A percentile compares a stretch with the other conserved stretches of the same genome.
Conservation (phyloP, 2,797 vertebrate species). For the Muraenolepis orangiensis region DNA sequence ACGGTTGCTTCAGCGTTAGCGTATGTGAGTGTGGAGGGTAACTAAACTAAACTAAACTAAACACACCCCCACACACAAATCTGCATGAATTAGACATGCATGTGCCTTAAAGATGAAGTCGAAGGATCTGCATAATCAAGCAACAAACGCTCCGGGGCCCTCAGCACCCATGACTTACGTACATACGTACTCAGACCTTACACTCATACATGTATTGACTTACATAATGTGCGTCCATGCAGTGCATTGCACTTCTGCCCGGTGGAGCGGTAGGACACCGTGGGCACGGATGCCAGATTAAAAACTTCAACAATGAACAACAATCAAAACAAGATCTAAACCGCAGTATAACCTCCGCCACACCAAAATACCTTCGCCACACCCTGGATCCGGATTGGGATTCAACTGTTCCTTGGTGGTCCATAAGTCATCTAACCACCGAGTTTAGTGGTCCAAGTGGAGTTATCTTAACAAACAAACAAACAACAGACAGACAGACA, state of each 20-base stretch:
- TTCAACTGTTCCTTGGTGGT: too few relatives aligned
- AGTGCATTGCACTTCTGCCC: not conserved
- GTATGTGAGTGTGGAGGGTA: not conserved
- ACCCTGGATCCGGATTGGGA: too few relatives aligned
- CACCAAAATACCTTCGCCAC: too few relatives aligned
- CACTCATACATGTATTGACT: not conserved
- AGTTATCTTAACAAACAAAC: too few relatives aligned
- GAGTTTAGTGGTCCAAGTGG: too few relatives aligned
- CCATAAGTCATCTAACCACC: too few relatives aligned
- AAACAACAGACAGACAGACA: too few relatives aligned
- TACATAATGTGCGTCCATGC: not conserved
- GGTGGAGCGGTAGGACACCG: not conserved
- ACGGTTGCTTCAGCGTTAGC: not conserved
- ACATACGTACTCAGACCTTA: not conserved
- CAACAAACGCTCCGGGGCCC: not conserved
- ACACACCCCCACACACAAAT: conserved; percentile 3
- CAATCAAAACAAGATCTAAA: too few relatives aligned
- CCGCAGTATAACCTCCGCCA: too few relatives aligned
- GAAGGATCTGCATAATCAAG: not conserved
- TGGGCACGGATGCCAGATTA: too few relatives aligned
- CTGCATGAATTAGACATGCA: not conserved
- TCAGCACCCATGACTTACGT: not conserved
- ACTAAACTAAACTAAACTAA: too few relatives aligned
- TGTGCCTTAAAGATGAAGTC: not conserved
- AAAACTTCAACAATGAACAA: not conserved